Base-by-base conservation (phyloP, 64 coral and sea anemone genomes). In the Pachyseris speciosa region DNA sequence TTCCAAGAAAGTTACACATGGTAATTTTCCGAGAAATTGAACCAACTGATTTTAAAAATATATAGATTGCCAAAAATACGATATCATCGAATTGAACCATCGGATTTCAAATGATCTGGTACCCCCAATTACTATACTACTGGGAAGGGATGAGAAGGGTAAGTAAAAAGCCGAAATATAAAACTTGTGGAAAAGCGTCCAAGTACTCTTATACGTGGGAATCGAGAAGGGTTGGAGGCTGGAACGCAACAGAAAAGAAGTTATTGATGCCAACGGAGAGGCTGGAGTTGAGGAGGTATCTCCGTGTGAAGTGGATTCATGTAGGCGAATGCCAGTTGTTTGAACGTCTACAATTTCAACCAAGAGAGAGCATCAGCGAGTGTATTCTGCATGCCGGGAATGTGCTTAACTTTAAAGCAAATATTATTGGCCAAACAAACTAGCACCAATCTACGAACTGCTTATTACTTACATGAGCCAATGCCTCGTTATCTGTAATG, bases 311-410 rank as follows among this genome's bases (percentile, higher is more conserved):
- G n/a, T n/a, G n/a, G n/a, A n/a, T n/a, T n/a, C n/a, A n/a, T n/a
- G n/a, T n/a, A n/a, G n/a, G n/a, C n/a, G n/a, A n/a, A n/a, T n/a
- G n/a, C n/a, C n/a, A n/a, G n/a, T n/a, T n/a, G n/a, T n/a, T n/a
- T n/a, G n/a, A n/a, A n/a, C 5, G 45, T 49, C 5, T 49, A 13
- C 45, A 49, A 49, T 49, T 49, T 49, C 45, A 28, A 28, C 25
- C 61, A 64, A 68, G 83, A 86, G 22, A 86, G 40, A 45, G 61
- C 60, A 86, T 86, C 83, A 67, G 61, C 80, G 36, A 64, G 80
- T 7, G 17, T 7, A 65, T 79, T 65, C 27, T 84, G 58, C 37
- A 64, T 52, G 4, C 61, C 80, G n/a, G 50, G 8, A 63, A 84
- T 44, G 22, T 65, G 58, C 4, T 67, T 40, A 3, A 15, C 83